phyloP scores from a whole-genome alignment of 2,113 vertebrate genomes.

The Bothrops jararaca region DNA sequence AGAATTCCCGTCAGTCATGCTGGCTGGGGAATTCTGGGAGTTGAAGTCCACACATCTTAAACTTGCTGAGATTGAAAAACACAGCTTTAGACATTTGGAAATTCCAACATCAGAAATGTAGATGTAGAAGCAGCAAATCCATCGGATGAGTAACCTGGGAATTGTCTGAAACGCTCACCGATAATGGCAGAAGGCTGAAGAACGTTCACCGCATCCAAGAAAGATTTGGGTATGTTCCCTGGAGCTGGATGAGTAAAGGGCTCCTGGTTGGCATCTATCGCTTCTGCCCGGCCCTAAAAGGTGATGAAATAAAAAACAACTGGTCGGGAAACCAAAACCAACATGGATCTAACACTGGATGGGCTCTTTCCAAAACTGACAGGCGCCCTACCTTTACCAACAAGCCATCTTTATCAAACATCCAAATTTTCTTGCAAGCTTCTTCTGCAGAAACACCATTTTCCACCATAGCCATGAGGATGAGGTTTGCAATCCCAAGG shows the following conservation, averaged over 20 bases:
- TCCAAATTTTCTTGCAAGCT: conserved; percentile 86
- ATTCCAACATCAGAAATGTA: background rate
- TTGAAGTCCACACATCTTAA: background rate
- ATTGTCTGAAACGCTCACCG: conserved; percentile 68
- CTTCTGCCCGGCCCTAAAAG: conserved; percentile 76
- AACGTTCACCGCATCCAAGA: conserved; percentile 87
- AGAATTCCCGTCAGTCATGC: background rate
- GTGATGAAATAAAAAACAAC: background rate
- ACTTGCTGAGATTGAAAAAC: background rate
- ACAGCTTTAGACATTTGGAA: background rate
- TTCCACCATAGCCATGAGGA: conserved; percentile 94
- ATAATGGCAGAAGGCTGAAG: conserved; percentile 90
- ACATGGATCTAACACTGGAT: fast-evolving
- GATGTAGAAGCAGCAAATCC: fast-evolving
- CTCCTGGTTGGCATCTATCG: conserved; percentile 83
- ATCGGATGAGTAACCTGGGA: background rate
- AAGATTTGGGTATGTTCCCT: conserved; percentile 72
- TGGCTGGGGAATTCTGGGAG: background rate
- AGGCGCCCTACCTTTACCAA: conserved; percentile 79
- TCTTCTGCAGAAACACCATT: conserved; percentile 76
- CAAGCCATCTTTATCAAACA: conserved; percentile 91
- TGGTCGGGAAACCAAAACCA: fast-evolving
- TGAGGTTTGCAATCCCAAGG: conserved; percentile 94
- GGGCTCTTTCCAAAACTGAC: fast-evolving
- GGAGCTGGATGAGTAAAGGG: conserved; percentile 81